Evolutionary conservation across 2,797 vertebrate species (phyloP).

Genomic region (Gallinago stenura): DNA sequence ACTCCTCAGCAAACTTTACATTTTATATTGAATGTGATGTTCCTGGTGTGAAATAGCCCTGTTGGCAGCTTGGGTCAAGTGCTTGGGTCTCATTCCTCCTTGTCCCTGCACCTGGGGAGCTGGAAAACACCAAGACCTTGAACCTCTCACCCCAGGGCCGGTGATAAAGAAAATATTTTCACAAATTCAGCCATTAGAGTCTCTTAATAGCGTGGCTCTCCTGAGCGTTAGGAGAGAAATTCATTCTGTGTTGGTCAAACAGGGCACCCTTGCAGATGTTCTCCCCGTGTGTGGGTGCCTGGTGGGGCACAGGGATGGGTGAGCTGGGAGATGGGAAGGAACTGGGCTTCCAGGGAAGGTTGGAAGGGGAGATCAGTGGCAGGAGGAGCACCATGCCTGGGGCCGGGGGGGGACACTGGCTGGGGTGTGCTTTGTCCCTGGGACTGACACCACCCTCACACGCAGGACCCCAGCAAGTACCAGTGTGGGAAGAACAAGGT

Average conservation of each 20-base stretch:
- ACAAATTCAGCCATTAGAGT: neutral
- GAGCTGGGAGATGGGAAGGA: neutral
- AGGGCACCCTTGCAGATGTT: neutral
- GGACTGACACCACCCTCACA: neutral
- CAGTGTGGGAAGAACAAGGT: conserved; percentile 84
- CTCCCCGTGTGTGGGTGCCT: neutral
- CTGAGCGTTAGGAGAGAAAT: neutral
- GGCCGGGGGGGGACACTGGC: no score
- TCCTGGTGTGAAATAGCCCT: neutral
- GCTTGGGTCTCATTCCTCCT: neutral
- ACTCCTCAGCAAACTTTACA: neutral
- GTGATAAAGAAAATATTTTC: neutral
- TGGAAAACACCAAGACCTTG: neutral
- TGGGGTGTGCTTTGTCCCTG: neutral
- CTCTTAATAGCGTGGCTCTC: neutral
- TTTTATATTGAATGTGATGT: neutral
- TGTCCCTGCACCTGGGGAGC: neutral
- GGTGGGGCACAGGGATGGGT: neutral
- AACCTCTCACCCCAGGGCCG: neutral
- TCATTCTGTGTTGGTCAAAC: neutral
- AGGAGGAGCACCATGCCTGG: rapidly evolving
- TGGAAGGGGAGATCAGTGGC: neutral
- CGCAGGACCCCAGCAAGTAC: conserved; percentile 74
- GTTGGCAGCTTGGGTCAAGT: neutral
- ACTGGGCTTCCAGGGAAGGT: rapidly evolving